Conservation (phyloP, 2,797 vertebrate species). For the Trachurus trachurus region DNA sequence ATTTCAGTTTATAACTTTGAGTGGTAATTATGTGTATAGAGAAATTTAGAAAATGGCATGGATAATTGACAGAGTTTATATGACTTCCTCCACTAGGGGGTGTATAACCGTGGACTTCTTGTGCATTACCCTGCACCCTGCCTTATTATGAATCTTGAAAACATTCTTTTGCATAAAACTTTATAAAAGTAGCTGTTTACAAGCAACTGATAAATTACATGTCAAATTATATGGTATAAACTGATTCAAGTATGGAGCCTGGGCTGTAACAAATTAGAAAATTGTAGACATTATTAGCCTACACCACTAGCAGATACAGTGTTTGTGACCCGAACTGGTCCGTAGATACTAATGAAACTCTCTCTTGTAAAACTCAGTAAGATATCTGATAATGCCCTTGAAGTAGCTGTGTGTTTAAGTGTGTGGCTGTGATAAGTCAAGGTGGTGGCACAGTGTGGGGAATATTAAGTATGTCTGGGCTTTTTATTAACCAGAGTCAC, state of each 20-base stretch:
- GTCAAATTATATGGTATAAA: not conserved
- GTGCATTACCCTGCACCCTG: not conserved
- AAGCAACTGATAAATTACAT: not conserved
- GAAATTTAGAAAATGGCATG: not conserved
- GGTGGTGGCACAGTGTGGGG: constrained; percentile 46
- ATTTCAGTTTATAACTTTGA: constrained; percentile 1
- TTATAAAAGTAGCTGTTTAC: not conserved
- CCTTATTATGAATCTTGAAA: constrained; percentile 8
- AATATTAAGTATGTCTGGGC: constrained; percentile 74
- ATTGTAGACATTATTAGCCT: not conserved
- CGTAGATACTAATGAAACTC: constrained; percentile 5
- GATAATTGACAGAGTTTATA: constrained; percentile 22
- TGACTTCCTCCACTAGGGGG: constrained; percentile 81
- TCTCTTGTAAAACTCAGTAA: not conserved
- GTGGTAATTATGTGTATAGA: not conserved
- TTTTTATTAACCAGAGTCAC: constrained; percentile 75
- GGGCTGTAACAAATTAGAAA: not conserved
- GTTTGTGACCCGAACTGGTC: not conserved
- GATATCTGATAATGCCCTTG: not conserved
- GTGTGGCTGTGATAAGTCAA: constrained; percentile 46
- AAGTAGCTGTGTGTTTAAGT: constrained; percentile 30
- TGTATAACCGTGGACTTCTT: constrained; percentile 57
- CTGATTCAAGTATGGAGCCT: not conserved
- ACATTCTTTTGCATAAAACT: not conserved
- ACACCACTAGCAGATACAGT: not conserved